Conservation (phyloP, 2,888 invertebrate species). For the Tinea semifulvella region DNA sequence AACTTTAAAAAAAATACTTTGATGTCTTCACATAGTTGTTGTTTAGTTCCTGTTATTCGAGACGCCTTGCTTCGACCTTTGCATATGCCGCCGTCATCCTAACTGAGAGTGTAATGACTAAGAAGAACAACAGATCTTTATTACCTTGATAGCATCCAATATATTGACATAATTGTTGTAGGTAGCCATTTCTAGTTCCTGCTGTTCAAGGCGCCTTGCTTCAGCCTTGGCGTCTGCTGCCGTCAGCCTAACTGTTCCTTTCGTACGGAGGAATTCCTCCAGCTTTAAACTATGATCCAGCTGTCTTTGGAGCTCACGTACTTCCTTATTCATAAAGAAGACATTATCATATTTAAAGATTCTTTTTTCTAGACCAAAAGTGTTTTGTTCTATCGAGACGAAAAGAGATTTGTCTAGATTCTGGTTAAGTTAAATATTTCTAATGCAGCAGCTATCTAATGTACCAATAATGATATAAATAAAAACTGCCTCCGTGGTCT, state of each 20-base stretch:
- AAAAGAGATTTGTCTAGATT: no score
- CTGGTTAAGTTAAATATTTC: no score
- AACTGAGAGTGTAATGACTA: no score
- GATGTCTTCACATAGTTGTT: background rate
- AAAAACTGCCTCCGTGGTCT: no score
- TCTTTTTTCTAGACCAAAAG: no score
- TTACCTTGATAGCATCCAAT: conserved; percentile 76
- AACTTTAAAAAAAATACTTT: no score
- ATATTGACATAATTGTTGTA: conserved; percentile 79
- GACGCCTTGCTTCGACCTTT: conserved; percentile 75
- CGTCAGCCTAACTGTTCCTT: conserved; percentile 81
- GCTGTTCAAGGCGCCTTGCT: conserved; percentile 72
- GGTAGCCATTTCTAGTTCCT: conserved; percentile 74
- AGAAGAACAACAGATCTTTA: background rate
- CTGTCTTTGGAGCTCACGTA: conserved; percentile 86
- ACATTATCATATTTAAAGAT: no score
- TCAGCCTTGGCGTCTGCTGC: conserved; percentile 78
- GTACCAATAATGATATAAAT: no score
- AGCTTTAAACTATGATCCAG: conserved; percentile 87
- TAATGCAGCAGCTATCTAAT: no score
- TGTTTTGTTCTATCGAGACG: no score
- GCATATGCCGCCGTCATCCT: conserved; percentile 78
- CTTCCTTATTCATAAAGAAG: conserved; percentile 72
- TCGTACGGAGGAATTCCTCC: conserved; percentile 84
- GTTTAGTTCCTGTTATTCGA: conserved; percentile 64